These are phyloP conservation scores for Holacanthella duospinosa DNA, from an alignment of 2,888 invertebrate species.

Conservation along the genomic window DNA sequence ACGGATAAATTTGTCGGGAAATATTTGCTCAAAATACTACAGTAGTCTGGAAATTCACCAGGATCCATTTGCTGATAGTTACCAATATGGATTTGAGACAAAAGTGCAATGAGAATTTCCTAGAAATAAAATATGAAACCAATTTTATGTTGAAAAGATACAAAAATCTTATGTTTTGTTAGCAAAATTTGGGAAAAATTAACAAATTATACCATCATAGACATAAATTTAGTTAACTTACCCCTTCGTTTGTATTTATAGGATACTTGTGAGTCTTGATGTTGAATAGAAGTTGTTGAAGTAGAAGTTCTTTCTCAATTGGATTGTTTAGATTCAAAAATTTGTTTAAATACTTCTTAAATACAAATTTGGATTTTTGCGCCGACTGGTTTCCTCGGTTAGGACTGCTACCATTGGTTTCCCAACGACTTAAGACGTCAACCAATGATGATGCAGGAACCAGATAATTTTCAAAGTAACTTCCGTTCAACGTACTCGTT, in stretches of 20 bases:
- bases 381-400: neutral
- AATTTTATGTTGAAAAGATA: neutral
- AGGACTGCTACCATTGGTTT: conserved; percentile 42
- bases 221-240: conserved; percentile 41
- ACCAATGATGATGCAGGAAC: neutral
- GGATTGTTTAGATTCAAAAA: conserved; percentile 69
- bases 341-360: conserved; percentile 71
- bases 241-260: conserved; percentile 86
- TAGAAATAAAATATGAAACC: conserved; percentile 41
- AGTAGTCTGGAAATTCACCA: conserved; percentile 53
- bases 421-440: conserved; percentile 83
- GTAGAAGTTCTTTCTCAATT: conserved; percentile 84
- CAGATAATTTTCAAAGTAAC: neutral
- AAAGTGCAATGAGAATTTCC: conserved; percentile 87
- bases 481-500: conserved; percentile 53
- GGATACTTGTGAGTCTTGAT: conserved; percentile 78
- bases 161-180: too few species aligned
- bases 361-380: conserved; percentile 24
- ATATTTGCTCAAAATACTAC: conserved; percentile 64
- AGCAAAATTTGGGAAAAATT: conserved; percentile 7
- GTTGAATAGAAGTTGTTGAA: conserved; percentile 85
- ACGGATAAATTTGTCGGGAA: conserved; percentile 73
- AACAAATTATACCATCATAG: conserved; percentile 10
- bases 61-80: conserved; percentile 51
- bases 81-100: conserved; percentile 83